Percentiles rank a stretch among this genome's conserved stretches.
These are phyloP conservation scores for Muntiacus reevesi DNA, from an alignment of 2,113 vertebrate species.

Conservation along the genomic window DNA sequence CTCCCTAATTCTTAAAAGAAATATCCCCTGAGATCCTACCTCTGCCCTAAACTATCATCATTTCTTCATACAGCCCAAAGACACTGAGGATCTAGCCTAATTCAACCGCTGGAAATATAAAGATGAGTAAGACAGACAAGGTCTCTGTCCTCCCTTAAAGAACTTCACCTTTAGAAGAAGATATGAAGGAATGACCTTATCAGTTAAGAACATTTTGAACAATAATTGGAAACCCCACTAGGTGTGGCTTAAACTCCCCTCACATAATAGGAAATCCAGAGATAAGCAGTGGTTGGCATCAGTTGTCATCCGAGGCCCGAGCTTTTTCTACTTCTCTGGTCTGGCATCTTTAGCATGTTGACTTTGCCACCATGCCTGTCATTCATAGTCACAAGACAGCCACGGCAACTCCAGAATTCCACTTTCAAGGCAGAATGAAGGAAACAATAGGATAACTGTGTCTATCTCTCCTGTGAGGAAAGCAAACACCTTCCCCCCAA, in stretches of 20 bases:
- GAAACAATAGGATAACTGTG: neutral
- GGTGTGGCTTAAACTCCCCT: neutral
- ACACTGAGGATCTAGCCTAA: neutral
- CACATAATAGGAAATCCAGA: neutral
- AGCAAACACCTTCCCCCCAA: neutral
- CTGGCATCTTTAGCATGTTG: neutral
- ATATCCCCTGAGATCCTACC: neutral
- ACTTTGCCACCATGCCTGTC: neutral
- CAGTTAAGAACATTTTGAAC: neutral
- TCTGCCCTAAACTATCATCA: neutral
- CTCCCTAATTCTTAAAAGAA: neutral
- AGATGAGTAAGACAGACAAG: neutral
- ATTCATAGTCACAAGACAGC: neutral
- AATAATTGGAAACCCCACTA: neutral
- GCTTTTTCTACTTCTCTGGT: neutral
- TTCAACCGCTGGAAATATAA: neutral
- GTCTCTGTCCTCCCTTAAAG: neutral
- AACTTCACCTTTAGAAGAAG: neutral
- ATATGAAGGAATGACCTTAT: neutral
- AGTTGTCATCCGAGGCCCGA: neutral
- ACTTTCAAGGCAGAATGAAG: neutral
- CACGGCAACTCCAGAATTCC: neutral
- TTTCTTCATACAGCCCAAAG: neutral
- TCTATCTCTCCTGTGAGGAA: neutral
- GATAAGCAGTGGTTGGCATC: neutral